Evolutionary conservation across 37 sponge, comb jelly and placozoan genomes (phyloP), one percentile per base, ranked within the genome.

Genomic region (Lycopodina hypogea): DNA sequence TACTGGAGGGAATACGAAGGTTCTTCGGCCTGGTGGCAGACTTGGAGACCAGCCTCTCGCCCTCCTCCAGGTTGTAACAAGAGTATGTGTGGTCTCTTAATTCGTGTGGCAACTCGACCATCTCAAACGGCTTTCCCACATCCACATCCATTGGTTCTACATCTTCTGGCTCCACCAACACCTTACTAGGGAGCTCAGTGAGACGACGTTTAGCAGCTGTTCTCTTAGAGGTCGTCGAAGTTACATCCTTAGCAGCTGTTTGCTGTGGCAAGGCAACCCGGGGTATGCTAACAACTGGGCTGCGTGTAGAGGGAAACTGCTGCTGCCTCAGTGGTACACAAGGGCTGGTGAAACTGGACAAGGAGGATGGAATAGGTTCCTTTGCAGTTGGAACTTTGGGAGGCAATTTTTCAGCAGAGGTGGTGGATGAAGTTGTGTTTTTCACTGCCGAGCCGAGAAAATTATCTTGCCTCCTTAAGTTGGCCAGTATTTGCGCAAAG

Each of bases 11-110:
- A 21, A 67, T 29, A 1, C 37, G n/a, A 1, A 58, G 17, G 52
- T 37, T 62, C 26, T 17, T 33, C 1, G 41, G 36, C 38, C 37
- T 42, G 2, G 42, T 14, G 42, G 18, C 42, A 9, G 28, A 15
- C 28, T n/a, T 38, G 28, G 33, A 66, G 45, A 67, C 65, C 17
- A 71, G 72, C 60, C 45, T 80, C 55, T 84, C 76, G 8, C 75
- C 81, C 56, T 89, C 81, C 56, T 78, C 86, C 0, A 88, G 92
- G 58, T 91, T 91, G 68, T 91, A 91, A 0, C 79, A 39, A 15
- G 68, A 79, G 73, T 91, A 91, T 34, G 29, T 42, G 66, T 91
- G 92, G 22, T 91, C 92, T 6, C 34, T 42, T 28, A 91, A 73
- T 53, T 82, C 74, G 0, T 61, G 29, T 0, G 92, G 92, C 50